Evolutionary conservation across 2,888 invertebrate species (phyloP), one percentile per base, ranked within the genome.

Genomic region (Dyspetes luteomarginatus): DNA sequence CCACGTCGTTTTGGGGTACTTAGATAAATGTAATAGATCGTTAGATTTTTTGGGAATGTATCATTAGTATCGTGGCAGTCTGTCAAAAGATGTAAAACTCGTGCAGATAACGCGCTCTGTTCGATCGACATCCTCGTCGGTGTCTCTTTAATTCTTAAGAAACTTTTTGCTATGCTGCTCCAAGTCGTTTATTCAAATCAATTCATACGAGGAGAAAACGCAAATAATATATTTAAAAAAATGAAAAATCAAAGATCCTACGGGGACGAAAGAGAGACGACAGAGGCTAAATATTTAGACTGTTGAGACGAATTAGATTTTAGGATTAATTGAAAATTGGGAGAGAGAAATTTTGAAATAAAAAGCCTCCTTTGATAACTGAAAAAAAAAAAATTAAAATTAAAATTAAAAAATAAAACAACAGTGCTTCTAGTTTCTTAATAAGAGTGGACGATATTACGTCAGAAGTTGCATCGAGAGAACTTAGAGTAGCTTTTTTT

Each of bases 161-260:
- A 71, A 36, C 41, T 52, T 75, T 78, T 79, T 65, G 75, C 69
- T 69, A 79, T 69, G 48, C 75, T 69, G 69, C 75, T 58, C 58
- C 75, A 58, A 71, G 68, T 79, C 56, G 56, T 75, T 79, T 52
- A 52, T 76, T 43, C 58, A 52, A 74, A 64, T 78, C 12, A 28
- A 65, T 58, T 72, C n/a, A 22, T 56, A 76, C 52, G 67, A 7
- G 22, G 17, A 67, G 36, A 7, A 15, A 24, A 52, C 5, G 22
- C 0, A 50, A 36, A 24, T 3, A 24, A 12, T 5, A 50, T n/a
- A n/a, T n/a, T n/a, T n/a, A 24, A n/a, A 4, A 58, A 56, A 3
- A 50, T 26, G 4, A 22, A n/a, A 55, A 62, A 52, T 45, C 30
- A 28, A 43, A 26, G 52, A 30, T 64, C 41, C 62, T 56, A n/a